Evolutionary conservation across 2,888 invertebrate genomes (phyloP).

Genomic region (Lochmaea crataegi): DNA sequence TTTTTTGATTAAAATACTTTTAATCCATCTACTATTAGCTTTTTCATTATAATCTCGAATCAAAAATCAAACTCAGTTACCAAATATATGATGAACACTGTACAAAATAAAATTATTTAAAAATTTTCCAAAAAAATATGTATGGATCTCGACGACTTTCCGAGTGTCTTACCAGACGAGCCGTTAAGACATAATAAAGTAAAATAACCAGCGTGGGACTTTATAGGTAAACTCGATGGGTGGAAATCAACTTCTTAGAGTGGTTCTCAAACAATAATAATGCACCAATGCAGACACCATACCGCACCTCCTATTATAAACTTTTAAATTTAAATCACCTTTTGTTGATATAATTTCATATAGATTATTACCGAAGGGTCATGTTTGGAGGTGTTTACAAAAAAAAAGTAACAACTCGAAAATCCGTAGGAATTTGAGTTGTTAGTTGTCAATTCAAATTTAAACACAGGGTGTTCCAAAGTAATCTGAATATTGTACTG

Average conservation of each 20-base stretch:
- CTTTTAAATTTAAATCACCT: slow-evolving; percentile 29
- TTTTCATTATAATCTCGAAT: background rate
- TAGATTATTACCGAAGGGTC: background rate
- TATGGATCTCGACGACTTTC: background rate
- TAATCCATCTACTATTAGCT: background rate
- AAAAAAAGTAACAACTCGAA: background rate
- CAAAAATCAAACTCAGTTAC: background rate
- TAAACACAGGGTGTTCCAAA: too few species aligned
- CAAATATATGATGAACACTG: too few species aligned
- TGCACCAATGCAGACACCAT: slow-evolving; percentile 17
- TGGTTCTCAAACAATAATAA: slow-evolving; percentile 32
- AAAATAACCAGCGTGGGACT: slow-evolving; percentile 30
- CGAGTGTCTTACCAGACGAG: slow-evolving; percentile 16
- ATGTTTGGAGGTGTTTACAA: background rate
- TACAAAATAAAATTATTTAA: too few species aligned
- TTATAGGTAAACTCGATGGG: slow-evolving; percentile 31
- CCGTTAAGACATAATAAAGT: slow-evolving; percentile 30
- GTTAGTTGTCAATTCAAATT: too few species aligned
- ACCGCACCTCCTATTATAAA: slow-evolving; percentile 28
- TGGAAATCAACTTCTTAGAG: slow-evolving; percentile 30
- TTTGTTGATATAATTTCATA: slow-evolving; percentile 17
- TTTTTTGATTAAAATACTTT: background rate
- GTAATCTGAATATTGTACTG: too few species aligned
- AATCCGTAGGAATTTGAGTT: too few species aligned
- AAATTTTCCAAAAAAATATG: too few species aligned